Evolutionary conservation across 2,797 vertebrate genomes (phyloP).

Genomic region (Phaenicophaeus curvirostris): DNA sequence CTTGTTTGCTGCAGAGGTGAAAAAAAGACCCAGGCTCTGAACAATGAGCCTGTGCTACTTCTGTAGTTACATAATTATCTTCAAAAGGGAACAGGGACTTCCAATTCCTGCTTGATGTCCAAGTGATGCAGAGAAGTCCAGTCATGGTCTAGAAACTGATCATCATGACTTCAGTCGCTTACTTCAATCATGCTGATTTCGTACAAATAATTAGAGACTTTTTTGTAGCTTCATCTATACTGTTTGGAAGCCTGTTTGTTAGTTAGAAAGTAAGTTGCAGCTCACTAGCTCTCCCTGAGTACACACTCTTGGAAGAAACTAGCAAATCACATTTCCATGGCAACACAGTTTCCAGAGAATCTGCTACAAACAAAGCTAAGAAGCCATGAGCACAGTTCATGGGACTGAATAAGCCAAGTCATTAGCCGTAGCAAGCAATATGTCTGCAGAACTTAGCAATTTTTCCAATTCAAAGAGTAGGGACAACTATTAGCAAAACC

Average conservation of each 20-base stretch:
- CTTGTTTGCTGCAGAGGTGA: background rate
- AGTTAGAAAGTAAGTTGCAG: background rate
- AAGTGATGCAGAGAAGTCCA: background rate
- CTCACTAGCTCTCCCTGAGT: background rate
- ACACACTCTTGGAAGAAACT: background rate
- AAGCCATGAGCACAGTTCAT: background rate
- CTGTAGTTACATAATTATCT: background rate
- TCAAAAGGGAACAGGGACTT: background rate
- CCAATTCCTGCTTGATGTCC: background rate
- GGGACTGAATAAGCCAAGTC: background rate
- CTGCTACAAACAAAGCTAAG: background rate
- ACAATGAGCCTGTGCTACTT: background rate
- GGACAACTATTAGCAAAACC: background rate
- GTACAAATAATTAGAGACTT: background rate
- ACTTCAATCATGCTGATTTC: background rate
- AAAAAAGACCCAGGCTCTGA: background rate
- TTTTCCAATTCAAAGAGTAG: background rate
- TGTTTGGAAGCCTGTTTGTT: background rate
- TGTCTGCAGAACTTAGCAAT: background rate
- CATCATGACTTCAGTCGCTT: background rate
- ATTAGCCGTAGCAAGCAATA: background rate
- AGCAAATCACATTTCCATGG: slow-evolving; percentile 37
- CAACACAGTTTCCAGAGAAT: slow-evolving; percentile 17
- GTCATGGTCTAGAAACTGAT: background rate
- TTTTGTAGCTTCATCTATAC: background rate